Percentiles rank a stretch among this genome's conserved stretches.
Evolutionary conservation across 2,888 invertebrate species (phyloP).

Genomic region (Actias luna): DNA sequence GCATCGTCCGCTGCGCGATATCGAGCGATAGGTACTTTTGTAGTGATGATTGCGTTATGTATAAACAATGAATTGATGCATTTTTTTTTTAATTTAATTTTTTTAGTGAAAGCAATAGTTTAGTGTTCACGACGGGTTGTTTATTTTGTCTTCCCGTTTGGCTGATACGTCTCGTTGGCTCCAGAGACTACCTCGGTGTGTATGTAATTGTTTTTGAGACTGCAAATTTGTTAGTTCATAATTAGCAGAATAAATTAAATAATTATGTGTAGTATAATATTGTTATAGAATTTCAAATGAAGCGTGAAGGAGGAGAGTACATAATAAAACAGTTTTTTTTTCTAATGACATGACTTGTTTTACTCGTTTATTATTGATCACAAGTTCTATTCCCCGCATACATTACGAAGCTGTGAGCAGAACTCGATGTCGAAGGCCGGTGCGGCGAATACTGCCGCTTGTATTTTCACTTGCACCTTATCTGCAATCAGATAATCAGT

Average conservation of each 20-base stretch:
- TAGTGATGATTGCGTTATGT: constrained; percentile 32
- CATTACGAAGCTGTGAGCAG: constrained; percentile 50
- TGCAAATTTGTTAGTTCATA: constrained; percentile 79
- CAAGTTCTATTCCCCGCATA: constrained; percentile 44
- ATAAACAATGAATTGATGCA: constrained; percentile 66
- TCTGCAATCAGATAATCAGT: constrained; percentile 42
- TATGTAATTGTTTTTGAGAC: constrained; percentile 79
- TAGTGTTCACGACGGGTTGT: constrained; percentile 39
- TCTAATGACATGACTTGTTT: constrained; percentile 48
- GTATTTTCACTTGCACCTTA: constrained; percentile 62
- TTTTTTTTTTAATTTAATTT: constrained; percentile 74
- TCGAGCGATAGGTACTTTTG: constrained; percentile 13
- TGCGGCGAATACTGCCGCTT: constrained; percentile 65
- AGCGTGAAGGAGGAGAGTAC: constrained; percentile 68
- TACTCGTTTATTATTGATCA: constrained; percentile 5
- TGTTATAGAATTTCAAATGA: constrained; percentile 63
- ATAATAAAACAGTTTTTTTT: constrained; percentile 75
- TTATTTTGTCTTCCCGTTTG: constrained; percentile 47
- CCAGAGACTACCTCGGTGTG: constrained; percentile 69
- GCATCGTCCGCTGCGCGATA: constrained; percentile 48
- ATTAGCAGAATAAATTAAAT: constrained; percentile 66
- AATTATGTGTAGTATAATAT: constrained; percentile 77
- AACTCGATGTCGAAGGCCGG: constrained; percentile 60
- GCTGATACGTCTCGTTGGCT: constrained; percentile 55
- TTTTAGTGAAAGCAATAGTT: constrained; percentile 60